Evolutionary conservation across 2,888 invertebrate species (phyloP).

Genomic region (Glaucopsyche alexis): DNA sequence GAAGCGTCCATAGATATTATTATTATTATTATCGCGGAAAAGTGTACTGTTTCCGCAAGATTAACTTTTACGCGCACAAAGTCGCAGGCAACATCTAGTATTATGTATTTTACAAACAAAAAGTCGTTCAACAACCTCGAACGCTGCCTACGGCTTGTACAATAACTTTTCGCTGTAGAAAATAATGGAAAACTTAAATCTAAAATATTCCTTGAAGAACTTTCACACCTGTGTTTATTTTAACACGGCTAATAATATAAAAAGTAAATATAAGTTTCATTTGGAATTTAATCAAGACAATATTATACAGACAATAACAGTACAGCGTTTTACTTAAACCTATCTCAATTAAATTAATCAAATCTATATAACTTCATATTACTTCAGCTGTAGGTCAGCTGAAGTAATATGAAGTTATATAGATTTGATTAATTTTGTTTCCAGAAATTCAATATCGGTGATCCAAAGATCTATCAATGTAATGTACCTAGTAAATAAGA

Average conservation of each 20-base stretch:
- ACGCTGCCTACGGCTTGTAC: slow-evolving; percentile 3
- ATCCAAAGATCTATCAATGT: not conserved
- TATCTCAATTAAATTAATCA: too few relatives aligned
- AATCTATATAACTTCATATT: too few relatives aligned
- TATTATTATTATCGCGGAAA: too few relatives aligned
- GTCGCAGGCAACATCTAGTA: too few relatives aligned
- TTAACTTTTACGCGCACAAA: too few relatives aligned
- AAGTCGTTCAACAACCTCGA: slow-evolving; percentile 9
- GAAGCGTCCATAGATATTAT: too few relatives aligned
- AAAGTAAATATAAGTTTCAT: not conserved
- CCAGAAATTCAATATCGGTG: not conserved
- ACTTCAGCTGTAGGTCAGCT: too few relatives aligned
- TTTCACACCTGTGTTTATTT: not conserved
- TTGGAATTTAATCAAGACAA: not conserved
- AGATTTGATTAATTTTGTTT: not conserved
- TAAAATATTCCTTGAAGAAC: slow-evolving; percentile 7
- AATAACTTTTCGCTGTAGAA: slow-evolving; percentile 24
- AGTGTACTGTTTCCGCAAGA: too few relatives aligned
- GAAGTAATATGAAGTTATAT: too few relatives aligned
- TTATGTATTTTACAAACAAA: slow-evolving; percentile 9
- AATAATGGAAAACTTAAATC: slow-evolving; percentile 21
- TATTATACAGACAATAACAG: not conserved
- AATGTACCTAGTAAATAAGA: too few relatives aligned
- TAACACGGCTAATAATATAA: not conserved
- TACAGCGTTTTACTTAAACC: too few relatives aligned